Evolutionary conservation across 2,113 vertebrate genomes (phyloP).

Genomic region (Sceloporus undulatus): DNA sequence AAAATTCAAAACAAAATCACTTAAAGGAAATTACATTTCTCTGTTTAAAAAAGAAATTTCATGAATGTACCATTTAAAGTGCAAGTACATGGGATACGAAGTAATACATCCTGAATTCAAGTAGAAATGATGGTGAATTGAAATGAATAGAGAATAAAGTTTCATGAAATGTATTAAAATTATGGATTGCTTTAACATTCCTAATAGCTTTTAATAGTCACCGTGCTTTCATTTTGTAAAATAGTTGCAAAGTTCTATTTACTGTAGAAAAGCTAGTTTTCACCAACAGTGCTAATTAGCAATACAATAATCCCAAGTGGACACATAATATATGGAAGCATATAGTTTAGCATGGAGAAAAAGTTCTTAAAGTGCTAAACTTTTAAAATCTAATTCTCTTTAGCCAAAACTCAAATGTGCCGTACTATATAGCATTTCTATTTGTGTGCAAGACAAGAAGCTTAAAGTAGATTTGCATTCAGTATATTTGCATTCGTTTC

Average conservation of each 20-base stretch:
- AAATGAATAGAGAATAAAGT: background rate
- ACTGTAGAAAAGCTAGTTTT: background rate
- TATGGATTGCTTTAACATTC: background rate
- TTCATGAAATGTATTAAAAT: background rate
- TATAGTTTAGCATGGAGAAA: background rate
- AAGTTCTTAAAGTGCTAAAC: fast-evolving
- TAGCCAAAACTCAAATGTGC: background rate
- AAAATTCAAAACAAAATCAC: background rate
- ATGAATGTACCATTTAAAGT: background rate
- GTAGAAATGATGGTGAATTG: background rate
- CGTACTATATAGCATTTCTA: background rate
- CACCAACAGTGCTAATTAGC: background rate
- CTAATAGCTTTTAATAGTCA: background rate
- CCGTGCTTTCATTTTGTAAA: background rate
- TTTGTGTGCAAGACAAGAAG: background rate
- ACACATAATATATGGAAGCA: background rate
- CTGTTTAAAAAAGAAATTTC: background rate
- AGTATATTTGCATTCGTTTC: background rate
- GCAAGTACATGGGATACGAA: fast-evolving
- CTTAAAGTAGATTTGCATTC: background rate
- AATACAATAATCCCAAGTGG: background rate
- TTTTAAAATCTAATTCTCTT: conserved; percentile 17
- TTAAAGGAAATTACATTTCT: conserved; percentile 4
- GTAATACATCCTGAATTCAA: background rate
- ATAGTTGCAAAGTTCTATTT: background rate